Evolutionary conservation across 2,888 invertebrate genomes (phyloP), one percentile per base, ranked within the genome.

Genomic region (Therioaphis trifolii): DNA sequence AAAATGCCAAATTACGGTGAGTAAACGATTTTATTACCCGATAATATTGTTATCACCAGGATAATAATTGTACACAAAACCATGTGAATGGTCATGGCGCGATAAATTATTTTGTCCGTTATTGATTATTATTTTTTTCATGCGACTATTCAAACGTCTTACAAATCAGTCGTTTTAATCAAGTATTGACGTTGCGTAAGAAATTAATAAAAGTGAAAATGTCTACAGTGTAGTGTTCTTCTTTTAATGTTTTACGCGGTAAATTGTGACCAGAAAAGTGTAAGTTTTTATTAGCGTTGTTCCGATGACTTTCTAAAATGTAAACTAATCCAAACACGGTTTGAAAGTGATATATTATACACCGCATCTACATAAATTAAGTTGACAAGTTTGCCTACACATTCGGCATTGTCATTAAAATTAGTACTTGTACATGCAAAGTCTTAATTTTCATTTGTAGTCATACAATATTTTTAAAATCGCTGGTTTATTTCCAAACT

Each of bases 1-100:
- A 24, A 21, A 49, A 82, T 82, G 80, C 80, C 80, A 21, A 82
- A 82, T 14, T 72, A 82, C 80, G 72, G 80, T 82, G n/a, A 72
- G 72, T 82, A n/a, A 24, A 2, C 40, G 3, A 9, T 29, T 66
- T 66, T 0, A 9, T 66, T n/a, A 27, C n/a, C n/a, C n/a, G n/a
- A n/a, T 12, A 27, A n/a, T 3, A 61, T 14, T 52, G 4, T 52
- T 52, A 11, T n/a, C n/a, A n/a, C n/a, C n/a, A n/a, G n/a, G n/a
- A n/a, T n/a, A n/a, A n/a, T n/a, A n/a, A n/a, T n/a, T n/a, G n/a
- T n/a, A n/a, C n/a, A n/a, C n/a, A n/a, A n/a, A n/a, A n/a, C n/a
- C n/a, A n/a, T n/a, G n/a, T n/a, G n/a, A n/a, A n/a, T n/a, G n/a
- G n/a, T n/a, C n/a, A n/a, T n/a, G n/a, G n/a, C n/a, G n/a, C n/a